Conservation (phyloP, 2,888 invertebrate genomes). For the Pristionchus mayeri region DNA sequence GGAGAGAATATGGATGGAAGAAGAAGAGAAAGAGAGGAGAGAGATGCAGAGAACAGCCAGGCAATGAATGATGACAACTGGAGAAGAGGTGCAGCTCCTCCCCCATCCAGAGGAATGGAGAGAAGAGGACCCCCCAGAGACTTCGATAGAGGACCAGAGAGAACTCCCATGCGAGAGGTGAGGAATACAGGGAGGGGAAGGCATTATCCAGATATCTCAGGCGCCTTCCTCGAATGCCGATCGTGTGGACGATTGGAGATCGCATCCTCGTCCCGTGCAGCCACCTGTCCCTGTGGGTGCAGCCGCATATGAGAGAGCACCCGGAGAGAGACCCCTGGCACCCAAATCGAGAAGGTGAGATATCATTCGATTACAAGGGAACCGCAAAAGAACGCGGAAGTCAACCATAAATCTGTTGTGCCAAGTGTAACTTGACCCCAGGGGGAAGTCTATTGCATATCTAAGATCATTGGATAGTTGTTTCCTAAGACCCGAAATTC, state of each 20-base stretch:
- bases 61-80: slow-evolving; percentile 47
- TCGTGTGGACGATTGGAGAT: slow-evolving; percentile 41
- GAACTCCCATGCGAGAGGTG: slow-evolving; percentile 43
- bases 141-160: slow-evolving; percentile 19
- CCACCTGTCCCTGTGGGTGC: slow-evolving; percentile 1
- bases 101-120: slow-evolving; percentile 22
- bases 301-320: neutral
- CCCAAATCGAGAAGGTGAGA: neutral
- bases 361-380: too few species aligned
- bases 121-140: slow-evolving; percentile 40
- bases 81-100: slow-evolving; percentile 45
- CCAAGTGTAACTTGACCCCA: too few species aligned
- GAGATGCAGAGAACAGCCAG: slow-evolving; percentile 1
- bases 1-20: slow-evolving; percentile 19
- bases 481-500: too few species aligned
- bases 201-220: neutral
- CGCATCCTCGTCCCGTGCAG: neutral
- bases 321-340: neutral
- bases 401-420: too few species aligned
- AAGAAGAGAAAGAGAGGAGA: slow-evolving; percentile 40
- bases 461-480: too few species aligned
- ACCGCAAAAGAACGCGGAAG: too few species aligned
- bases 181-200: neutral
- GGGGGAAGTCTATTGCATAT: too few species aligned
- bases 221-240: slow-evolving; percentile 14